Percentiles rank a stretch among this genome's conserved stretches.
Evolutionary conservation across 2,797 vertebrate species (phyloP).

Genomic region (Iguana delicatissima): DNA sequence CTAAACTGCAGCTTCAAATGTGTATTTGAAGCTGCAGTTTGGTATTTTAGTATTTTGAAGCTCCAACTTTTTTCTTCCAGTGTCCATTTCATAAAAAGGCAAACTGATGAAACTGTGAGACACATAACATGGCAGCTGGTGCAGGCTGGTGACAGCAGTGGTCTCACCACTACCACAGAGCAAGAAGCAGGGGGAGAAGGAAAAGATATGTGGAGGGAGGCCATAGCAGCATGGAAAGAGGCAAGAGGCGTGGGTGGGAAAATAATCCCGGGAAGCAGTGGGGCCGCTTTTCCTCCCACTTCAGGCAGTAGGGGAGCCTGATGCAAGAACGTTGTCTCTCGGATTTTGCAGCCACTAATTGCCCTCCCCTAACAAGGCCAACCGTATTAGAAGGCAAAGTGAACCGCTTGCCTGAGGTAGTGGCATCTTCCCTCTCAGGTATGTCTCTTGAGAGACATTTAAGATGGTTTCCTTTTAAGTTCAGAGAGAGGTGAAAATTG

Average conservation of each 20-base stretch:
- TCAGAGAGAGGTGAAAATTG: not conserved
- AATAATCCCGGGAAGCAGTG: not conserved
- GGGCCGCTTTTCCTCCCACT: too few relatives aligned
- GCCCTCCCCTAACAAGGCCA: not conserved
- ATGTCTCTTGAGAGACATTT: not conserved
- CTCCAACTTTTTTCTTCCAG: too few relatives aligned
- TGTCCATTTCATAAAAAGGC: not conserved
- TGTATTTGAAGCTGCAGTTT: too few relatives aligned
- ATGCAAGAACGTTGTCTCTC: not conserved
- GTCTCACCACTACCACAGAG: too few relatives aligned
- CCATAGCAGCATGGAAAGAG: not conserved
- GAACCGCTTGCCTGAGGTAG: not conserved
- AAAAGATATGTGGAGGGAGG: not conserved
- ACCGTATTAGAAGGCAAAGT: not conserved
- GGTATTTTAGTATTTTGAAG: too few relatives aligned
- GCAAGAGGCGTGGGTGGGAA: not conserved
- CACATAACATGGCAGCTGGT: too few relatives aligned
- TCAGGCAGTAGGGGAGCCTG: too few relatives aligned
- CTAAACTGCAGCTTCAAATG: too few relatives aligned
- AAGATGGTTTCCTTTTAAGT: not conserved
- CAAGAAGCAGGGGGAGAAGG: too few relatives aligned
- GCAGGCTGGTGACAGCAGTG: not conserved
- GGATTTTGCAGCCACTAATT: not conserved
- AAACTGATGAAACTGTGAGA: not conserved
- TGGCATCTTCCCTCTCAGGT: not conserved